phyloP scores from a whole-genome alignment of 1,140 invertebrate species.

The Lerema accius region DNA sequence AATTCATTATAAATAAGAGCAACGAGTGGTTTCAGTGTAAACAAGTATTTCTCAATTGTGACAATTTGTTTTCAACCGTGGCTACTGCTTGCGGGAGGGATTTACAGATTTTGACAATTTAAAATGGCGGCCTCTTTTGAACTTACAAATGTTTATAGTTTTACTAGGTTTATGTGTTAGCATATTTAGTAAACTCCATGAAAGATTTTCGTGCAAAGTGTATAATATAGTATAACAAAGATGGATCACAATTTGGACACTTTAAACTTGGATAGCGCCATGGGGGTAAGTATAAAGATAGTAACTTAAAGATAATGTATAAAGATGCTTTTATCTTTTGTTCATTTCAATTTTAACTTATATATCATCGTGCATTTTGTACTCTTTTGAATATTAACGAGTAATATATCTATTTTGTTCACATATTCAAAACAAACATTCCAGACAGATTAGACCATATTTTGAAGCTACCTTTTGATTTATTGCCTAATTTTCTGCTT shows the following conservation, averaged over 20 bases:
- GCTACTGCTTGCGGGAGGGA: constrained; percentile 60
- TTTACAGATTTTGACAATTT: constrained; percentile 66
- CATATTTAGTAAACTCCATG: constrained; percentile 9
- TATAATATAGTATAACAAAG: background rate
- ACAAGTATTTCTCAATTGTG: constrained; percentile 42
- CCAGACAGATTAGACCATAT: no score
- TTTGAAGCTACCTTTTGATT: no score
- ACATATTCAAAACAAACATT: no score
- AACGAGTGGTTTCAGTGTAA: constrained; percentile 1
- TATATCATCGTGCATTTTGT: constrained; percentile 13
- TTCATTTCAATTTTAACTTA: constrained; percentile 2
- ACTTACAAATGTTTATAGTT: constrained; percentile 53
- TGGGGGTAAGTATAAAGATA: constrained; percentile 59
- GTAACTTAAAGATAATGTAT: no score
- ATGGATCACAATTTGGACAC: constrained; percentile 77
- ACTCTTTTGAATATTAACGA: no score
- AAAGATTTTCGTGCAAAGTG: constrained; percentile 7
- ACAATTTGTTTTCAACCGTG: constrained; percentile 80
- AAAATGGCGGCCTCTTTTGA: constrained; percentile 80
- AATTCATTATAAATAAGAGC: constrained; percentile 2
- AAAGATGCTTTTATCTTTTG: no score
- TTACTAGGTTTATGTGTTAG: constrained; percentile 3
- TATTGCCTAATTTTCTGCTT: no score
- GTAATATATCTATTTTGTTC: no score
- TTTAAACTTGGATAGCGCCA: constrained; percentile 66